Base-by-base conservation (phyloP, 2,113 vertebrate species). In the Hylia prasina region DNA sequence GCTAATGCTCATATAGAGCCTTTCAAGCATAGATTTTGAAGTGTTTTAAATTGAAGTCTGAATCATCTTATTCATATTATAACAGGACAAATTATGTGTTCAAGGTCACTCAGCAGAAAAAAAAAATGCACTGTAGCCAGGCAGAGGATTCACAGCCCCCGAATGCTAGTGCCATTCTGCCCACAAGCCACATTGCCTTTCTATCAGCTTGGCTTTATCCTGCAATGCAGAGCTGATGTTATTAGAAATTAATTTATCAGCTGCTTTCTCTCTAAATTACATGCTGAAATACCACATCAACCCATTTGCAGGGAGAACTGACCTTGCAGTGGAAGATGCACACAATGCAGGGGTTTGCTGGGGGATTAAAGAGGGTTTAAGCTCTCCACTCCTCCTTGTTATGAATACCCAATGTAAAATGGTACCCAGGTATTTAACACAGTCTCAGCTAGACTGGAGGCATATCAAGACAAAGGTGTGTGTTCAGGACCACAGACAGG, bases 31-130 rank as follows among this genome's bases (percentile, higher is more conserved):
- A 87, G 58, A 51, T 87, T 94, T 78, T 86, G 28, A 81, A 92
- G n/a, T 64, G 40, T 44, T 94, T 93, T 60, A 90, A 83, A 93
- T 42, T 78, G 72, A 90, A 70, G 51, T 60, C 64, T 92, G 85
- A 88, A 83, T 89, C 2, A 86, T 95, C 71, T 94, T 86, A 64
- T 77, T 92, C 30, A 22, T 44, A 50, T 66, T 80, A 8, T 50
- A 90, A 66, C 21, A 64, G 57, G 27, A 86, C 10, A 88, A 82
- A 90, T 83, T 8, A 56, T 40, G 24, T 19, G 15, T 13, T 86
- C 76, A 95, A 70, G 85, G 75, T 83, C 39, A 81, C 44, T 47
- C 39, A 37, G 51, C 1, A 25, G 39, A 28, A 85, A 80, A 82
- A 78, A 78, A 83, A 81, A 70, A n/a, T 17, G 30, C n/a, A 39